Base-by-base conservation (phyloP, 2,888 invertebrate genomes). In the Zonitis immaculata region DNA sequence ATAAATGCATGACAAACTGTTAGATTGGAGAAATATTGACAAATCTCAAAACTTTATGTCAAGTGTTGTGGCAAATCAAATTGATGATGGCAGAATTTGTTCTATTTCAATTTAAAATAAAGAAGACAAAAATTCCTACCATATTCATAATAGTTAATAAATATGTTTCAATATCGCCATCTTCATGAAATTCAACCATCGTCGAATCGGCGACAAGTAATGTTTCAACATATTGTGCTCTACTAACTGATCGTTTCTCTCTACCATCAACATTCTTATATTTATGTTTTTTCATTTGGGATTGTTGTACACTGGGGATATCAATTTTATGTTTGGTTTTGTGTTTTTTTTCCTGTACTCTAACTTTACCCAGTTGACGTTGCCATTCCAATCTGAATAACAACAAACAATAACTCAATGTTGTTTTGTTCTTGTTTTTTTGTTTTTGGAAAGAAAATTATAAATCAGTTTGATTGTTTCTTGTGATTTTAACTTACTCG, bases 61-160 rank as follows among this genome's bases (percentile, higher is more conserved):
- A n/a, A n/a, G n/a, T n/a, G n/a, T n/a, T n/a, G n/a, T n/a, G n/a
- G n/a, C n/a, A n/a, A n/a, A n/a, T n/a, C n/a, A n/a, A n/a, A n/a
- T 22, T 22, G 22, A 22, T 5, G 22, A 22, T 22, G 22, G 3
- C 22, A 22, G 22, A 22, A 4, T 22, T 22, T 5, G 22, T 4
- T 22, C 3, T 5, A 22, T 4, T 4, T 22, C 22, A 22, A 22
- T 22, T 22, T 22, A 4, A n/a, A n/a, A n/a, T n/a, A n/a, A n/a
- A n/a, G n/a, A n/a, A n/a, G n/a, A n/a, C n/a, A n/a, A n/a, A n/a
- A n/a, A n/a, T n/a, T 60, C 76, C 74, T 75, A 83, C 94, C 90
- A 94, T 93, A 73, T 94, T 95, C 91, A 94, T 92, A 61, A 95
- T 88, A 47, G 93, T 93, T 48, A 95, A 80, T 25, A 95, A 82